Evolutionary conservation across 2,797 vertebrate genomes (phyloP), one percentile per base, ranked within the genome.

Genomic region (Nyctibius grandis): DNA sequence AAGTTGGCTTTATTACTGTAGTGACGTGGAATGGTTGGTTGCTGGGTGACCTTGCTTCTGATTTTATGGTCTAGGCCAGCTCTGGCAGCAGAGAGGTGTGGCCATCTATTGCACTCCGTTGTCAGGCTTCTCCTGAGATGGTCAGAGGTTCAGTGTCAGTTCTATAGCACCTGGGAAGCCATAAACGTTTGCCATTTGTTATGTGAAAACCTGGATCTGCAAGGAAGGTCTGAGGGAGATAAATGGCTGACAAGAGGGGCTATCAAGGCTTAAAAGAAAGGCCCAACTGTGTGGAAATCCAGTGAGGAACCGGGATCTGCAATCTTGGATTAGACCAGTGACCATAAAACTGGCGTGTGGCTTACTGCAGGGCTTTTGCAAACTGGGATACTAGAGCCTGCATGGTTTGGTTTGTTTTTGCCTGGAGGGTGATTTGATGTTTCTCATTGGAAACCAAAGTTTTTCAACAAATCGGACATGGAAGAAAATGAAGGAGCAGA

Each of bases 1-100:
- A 95, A 96, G 87, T 95, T 84, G 83, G 91, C 94, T 97, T 97
- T 97, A 98, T 97, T 95, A 48, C 96, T 63, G 67, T 25, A 84
- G 93, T 97, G 97, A 97, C 94, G 88, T 96, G 79, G 93, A 91
- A 78, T 69, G 88, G 89, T 34, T 75, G 82, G 97, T 97, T 98
- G 97, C 97, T 93, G 93, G 91, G 97, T 96, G 97, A 98, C 97
- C 95, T 96, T 97, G 95, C 95, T 80, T 91, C 93, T 91, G 89
- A 75, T 96, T 97, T 97, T 97, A 97, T 97, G 97, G 96, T 95
- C 91, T 96, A 95, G 95, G 91, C 91, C 87, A 95, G 91, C 86
- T 93, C 94, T 97, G 83, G 94, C 86, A 92, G 93, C 82, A 70
- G 94, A 96, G 92, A 94, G 96, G 97, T 95, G 96, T 97, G 97